phyloP scores from a whole-genome alignment of 2,113 vertebrate species.

The Machaerirhynchus nigripectus region DNA sequence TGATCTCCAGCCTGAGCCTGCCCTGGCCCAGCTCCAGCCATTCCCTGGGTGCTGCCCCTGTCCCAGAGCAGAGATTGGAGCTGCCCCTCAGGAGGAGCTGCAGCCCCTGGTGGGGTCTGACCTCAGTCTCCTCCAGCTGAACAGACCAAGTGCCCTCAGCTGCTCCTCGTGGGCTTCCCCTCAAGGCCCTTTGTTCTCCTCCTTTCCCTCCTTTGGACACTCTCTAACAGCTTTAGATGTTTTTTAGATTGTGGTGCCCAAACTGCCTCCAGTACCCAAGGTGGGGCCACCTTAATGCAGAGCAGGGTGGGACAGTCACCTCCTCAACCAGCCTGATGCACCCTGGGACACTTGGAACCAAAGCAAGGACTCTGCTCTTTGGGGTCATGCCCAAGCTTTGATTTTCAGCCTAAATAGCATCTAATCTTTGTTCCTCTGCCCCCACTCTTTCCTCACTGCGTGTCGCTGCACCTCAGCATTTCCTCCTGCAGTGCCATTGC shows the following conservation, averaged over 20 bases:
- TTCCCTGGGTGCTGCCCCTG: background rate
- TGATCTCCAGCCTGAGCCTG: fast-evolving
- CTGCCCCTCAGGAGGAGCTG: background rate
- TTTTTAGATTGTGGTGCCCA: no score
- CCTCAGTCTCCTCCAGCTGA: background rate
- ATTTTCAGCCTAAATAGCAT: background rate
- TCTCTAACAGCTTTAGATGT: background rate
- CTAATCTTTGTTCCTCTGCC: background rate
- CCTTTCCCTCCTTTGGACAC: background rate
- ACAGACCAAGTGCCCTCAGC: background rate
- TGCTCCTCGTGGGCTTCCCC: background rate
- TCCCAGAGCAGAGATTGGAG: background rate
- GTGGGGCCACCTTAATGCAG: background rate
- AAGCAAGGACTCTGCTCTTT: background rate
- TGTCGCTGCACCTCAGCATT: background rate
- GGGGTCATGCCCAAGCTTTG: background rate
- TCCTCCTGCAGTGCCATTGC: background rate
- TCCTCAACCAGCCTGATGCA: background rate
- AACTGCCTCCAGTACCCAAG: background rate
- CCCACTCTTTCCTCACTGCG: background rate
- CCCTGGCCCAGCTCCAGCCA: fast-evolving
- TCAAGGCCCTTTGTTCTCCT: background rate
- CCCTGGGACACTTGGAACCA: background rate
- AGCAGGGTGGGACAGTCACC: background rate
- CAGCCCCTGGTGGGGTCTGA: background rate